Percentiles rank a stretch among this genome's conserved stretches.
phyloP scores from a whole-genome alignment of 2,113 vertebrate genomes.

The Alouatta palliata region DNA sequence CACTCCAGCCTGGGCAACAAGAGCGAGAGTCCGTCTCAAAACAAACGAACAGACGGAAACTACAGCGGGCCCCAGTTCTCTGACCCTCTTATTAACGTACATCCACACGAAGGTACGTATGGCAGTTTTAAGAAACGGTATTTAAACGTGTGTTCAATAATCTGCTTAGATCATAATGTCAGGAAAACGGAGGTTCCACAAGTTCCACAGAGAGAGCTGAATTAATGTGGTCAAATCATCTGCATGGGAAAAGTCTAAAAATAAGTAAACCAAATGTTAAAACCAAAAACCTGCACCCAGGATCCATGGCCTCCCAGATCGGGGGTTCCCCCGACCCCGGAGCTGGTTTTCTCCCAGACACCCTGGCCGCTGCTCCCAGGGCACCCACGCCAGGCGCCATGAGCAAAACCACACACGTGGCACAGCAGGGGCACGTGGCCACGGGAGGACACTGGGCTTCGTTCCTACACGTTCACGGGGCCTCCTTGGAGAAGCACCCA shows the following conservation, averaged over 20 bases:
- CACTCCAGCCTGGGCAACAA: no score
- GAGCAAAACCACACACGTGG: not conserved
- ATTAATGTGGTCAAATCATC: not conserved
- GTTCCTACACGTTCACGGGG: rapidly evolving
- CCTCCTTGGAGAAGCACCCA: no score
- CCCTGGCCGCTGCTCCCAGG: no score
- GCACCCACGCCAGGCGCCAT: rapidly evolving
- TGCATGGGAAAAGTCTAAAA: not conserved
- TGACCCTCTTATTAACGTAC: rapidly evolving
- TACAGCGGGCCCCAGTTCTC: not conserved
- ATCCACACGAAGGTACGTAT: not conserved
- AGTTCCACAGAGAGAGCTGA: not conserved
- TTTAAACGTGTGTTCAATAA: not conserved
- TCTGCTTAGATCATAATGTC: not conserved
- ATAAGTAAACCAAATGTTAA: not conserved
- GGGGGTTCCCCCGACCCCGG: rapidly evolving
- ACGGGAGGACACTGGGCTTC: not conserved
- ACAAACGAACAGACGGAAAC: not conserved
- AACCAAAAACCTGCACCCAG: not conserved
- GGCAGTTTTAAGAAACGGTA: not conserved
- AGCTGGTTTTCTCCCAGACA: not conserved
- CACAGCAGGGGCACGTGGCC: rapidly evolving
- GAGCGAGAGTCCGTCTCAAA: no score
- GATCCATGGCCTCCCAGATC: not conserved
- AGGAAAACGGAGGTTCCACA: not conserved